Conservation (phyloP, 1,140 invertebrate genomes). For the Papilio dardanus region DNA sequence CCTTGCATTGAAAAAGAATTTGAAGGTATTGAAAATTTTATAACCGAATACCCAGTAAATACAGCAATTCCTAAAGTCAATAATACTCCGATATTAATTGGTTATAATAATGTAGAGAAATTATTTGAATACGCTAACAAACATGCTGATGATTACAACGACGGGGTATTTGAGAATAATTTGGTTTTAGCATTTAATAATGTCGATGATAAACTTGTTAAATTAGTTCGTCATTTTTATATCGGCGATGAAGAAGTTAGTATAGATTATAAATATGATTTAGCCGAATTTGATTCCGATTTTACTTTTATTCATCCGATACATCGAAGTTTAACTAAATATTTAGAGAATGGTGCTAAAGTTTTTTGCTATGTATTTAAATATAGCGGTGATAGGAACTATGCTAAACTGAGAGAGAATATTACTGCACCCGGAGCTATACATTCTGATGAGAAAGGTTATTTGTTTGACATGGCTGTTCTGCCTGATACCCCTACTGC, state of each 20-base stretch:
- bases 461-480: conserved; percentile 40
- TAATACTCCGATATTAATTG: conserved; percentile 13
- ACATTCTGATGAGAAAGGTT: conserved; percentile 43
- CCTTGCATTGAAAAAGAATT: conserved; percentile 45
- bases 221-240: conserved; percentile 18
- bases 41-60: background rate
- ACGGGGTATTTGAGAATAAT: background rate
- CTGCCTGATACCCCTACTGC: background rate
- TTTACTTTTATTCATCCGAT: conserved; percentile 38
- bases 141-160: background rate
- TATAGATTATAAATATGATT: background rate
- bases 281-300: conserved; percentile 37
- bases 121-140: background rate
- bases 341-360: conserved; percentile 34
- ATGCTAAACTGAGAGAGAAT: conserved; percentile 21
- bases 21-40: conserved; percentile 39
- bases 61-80: background rate
- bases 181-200: background rate
- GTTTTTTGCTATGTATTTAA: conserved; percentile 44
- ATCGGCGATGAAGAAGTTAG: conserved; percentile 29
- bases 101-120: conserved; percentile 31
- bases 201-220: background rate
- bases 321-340: conserved; percentile 36
- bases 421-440: conserved; percentile 34
- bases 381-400: conserved; percentile 41